Percentiles rank a stretch among this genome's conserved stretches.
phyloP scores from a whole-genome alignment of 2,888 invertebrate genomes.

The Germaria angustata region DNA sequence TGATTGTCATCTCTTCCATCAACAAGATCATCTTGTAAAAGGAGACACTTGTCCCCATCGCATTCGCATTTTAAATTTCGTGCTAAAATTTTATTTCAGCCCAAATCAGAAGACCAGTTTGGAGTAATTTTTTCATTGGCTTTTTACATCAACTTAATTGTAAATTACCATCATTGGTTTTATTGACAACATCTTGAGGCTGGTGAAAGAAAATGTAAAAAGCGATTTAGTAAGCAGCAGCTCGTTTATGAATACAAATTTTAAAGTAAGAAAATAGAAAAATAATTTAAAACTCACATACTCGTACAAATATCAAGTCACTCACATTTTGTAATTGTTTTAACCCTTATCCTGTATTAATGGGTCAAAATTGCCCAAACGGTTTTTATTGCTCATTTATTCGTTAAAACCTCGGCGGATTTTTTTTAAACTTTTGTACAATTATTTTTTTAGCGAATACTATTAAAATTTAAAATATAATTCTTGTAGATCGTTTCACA shows the following conservation, averaged over 20 bases:
- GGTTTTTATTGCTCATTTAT: no score
- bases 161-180: constrained; percentile 60
- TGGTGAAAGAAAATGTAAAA: background rate
- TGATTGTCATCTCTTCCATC: constrained; percentile 43
- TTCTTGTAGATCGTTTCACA: no score
- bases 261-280: background rate
- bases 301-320: constrained; percentile 24
- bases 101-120: constrained; percentile 49
- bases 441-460: no score
- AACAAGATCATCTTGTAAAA: constrained; percentile 32
- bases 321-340: constrained; percentile 48
- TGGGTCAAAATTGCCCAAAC: no score
- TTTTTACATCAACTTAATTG: constrained; percentile 60
- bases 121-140: background rate
- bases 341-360: no score
- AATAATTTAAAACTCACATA: background rate
- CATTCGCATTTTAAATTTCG: constrained; percentile 35
- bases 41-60: constrained; percentile 27
- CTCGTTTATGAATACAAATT: background rate
- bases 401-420: no score
- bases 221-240: background rate
- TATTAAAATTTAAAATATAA: no score
- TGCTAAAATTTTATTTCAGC: constrained; percentile 13
- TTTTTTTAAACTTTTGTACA: no score
- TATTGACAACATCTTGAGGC: constrained; percentile 43